Evolutionary conservation across 2,797 vertebrate genomes (phyloP), one percentile per base, ranked within the genome.

Genomic region (Erethizon dorsatum): DNA sequence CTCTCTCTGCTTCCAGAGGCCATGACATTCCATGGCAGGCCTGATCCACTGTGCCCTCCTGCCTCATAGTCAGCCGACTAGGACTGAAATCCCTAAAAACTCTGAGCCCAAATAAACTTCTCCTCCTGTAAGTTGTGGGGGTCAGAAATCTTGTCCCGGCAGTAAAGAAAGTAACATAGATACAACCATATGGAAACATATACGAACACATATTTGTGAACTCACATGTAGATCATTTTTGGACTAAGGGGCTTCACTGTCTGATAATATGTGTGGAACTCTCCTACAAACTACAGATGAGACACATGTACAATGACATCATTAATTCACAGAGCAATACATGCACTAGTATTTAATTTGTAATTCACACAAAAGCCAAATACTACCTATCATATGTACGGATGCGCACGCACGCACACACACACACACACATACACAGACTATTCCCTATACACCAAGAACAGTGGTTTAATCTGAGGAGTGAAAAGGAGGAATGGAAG

Each of bases 331-430:
- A 91, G 37, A 82, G 56, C 1, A 95, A n/a, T 20, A 18, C 10
- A n/a, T 22, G 15, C 8, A 31, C 31, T 20, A 1, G 11, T 52
- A 7, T 52, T 57, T 15, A 6, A 6, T 84, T 13, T 88, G 33
- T 77, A 87, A 83, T 20, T 79, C 31, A 87, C 45, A 92, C n/a
- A 50, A 52, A 87, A 84, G 69, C n/a, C 18, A 69, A 82, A 83
- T 47, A 24, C 2, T 56, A 22, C 47, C 92, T 56, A 5, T 79
- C 61, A 73, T 50, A 41, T n/a, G 5, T 1, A 57, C 8, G 4
- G n/a, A n/a, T 1, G 67, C 12, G 1, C 6, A 78, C 24, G 37
- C 31, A 24, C 4, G 5, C 63, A 65, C 63, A 65, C 31, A 33
- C 63, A 65, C 15, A 59, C 22, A 59, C 57, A 59, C 18, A 54